Percentiles rank a stretch among this genome's conserved stretches.
phyloP scores from a whole-genome alignment of 2,888 invertebrate species.

The Periphyllus acericola region DNA sequence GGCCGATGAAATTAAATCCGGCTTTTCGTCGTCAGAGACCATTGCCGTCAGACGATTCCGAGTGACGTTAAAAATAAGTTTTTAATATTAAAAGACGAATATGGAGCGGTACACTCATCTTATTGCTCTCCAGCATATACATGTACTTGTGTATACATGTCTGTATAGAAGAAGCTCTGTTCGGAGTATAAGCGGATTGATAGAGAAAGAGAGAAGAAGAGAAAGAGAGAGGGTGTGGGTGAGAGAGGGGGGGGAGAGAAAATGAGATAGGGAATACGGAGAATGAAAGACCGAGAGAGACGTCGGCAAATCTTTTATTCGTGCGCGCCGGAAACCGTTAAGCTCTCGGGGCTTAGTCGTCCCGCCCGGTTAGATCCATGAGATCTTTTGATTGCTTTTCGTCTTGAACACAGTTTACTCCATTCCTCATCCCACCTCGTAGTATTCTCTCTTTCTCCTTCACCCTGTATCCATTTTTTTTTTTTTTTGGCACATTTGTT shows the following conservation, averaged over 20 bases:
- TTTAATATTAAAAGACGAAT: background rate
- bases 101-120: background rate
- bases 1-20: background rate
- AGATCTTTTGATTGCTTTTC: constrained; percentile 62
- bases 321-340: constrained; percentile 55
- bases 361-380: constrained; percentile 56
- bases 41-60: background rate
- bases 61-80: background rate
- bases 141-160: background rate
- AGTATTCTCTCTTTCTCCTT: background rate
- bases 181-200: constrained; percentile 9
- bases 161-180: background rate
- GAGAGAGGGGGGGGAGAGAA: background rate
- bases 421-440: background rate
- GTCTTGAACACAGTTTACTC: constrained; percentile 55
- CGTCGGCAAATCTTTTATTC: constrained; percentile 59
- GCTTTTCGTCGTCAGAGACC: background rate
- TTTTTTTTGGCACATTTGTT: constrained; percentile 55
- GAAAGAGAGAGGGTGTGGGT: too few relatives aligned
- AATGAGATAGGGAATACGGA: background rate
- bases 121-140: background rate
- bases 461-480: constrained; percentile 8
- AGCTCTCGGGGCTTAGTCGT: constrained; percentile 57
- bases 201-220: background rate
- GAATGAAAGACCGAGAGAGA: background rate